phyloP scores from a whole-genome alignment of 2,888 invertebrate species.

The Euzophera pinguis region DNA sequence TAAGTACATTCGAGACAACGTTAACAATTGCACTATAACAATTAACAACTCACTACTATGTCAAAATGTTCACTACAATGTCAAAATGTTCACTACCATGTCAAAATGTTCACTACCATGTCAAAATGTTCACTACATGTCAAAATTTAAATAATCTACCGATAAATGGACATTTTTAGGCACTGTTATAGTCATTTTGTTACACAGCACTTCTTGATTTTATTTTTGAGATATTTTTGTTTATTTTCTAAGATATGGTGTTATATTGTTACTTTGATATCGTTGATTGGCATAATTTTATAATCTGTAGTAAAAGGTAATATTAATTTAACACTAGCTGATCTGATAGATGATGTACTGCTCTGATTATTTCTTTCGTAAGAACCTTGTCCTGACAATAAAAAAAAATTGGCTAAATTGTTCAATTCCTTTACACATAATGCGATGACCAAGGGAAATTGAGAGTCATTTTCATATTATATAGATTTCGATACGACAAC shows the following conservation, averaged over 20 bases:
- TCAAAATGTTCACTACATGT: constrained; percentile 10
- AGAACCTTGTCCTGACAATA: no score
- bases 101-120: neutral
- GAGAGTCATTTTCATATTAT: no score
- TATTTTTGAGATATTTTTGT: constrained; percentile 8
- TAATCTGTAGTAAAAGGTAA: neutral
- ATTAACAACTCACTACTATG: constrained; percentile 8
- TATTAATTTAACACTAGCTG: no score
- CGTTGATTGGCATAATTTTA: neutral
- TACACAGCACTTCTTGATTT: constrained; percentile 40
- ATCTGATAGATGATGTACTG: no score
- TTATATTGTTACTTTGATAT: neutral
- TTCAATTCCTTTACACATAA: no score
- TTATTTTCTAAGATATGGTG: neutral
- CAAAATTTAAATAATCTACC: constrained; percentile 26
- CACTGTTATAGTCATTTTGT: constrained; percentile 48
- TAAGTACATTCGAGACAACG: no score
- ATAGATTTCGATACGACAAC: no score
- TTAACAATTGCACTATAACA: no score
- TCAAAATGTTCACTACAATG: neutral
- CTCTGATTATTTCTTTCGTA: no score
- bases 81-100: neutral
- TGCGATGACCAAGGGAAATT: no score
- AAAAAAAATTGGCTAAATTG: no score
- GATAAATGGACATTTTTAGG: constrained; percentile 63